Percentiles rank a stretch among this genome's conserved stretches.
Evolutionary conservation across 2,797 vertebrate genomes (phyloP).

Genomic region (Darevskia nairensis): DNA sequence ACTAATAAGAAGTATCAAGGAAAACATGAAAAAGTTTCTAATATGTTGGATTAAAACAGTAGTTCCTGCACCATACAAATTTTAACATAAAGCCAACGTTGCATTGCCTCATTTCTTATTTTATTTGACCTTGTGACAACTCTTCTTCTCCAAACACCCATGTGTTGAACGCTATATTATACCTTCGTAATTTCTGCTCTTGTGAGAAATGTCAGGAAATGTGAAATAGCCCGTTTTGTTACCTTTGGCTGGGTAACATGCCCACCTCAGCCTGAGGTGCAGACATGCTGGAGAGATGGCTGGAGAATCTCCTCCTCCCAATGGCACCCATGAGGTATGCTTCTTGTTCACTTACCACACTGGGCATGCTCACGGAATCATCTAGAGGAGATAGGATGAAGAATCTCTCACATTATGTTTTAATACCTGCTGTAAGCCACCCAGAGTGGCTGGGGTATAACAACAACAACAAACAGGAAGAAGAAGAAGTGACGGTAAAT

Average conservation of each 20-base stretch:
- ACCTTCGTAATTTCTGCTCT: constrained; percentile 47
- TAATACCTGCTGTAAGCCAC: too few species aligned
- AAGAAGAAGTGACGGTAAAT: too few species aligned
- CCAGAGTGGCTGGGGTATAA: too few species aligned
- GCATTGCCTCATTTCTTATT: not conserved
- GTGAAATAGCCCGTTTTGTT: constrained; percentile 69
- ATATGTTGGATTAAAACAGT: not conserved
- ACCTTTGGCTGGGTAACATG: constrained; percentile 99
- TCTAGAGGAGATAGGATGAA: constrained; percentile 76
- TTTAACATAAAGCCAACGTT: not conserved
- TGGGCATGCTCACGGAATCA: constrained; percentile 97
- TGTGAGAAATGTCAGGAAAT: constrained; percentile 42
- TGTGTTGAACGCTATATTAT: not conserved
- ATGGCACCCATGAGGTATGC: constrained; percentile 89
- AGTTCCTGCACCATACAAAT: not conserved
- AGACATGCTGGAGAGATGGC: constrained; percentile 90
- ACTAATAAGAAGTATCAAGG: not conserved
- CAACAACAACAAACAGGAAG: too few species aligned
- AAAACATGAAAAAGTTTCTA: not conserved
- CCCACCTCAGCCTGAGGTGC: constrained; percentile 87
- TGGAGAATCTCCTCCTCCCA: constrained; percentile 94
- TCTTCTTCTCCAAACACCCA: not conserved
- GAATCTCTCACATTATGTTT: not conserved
- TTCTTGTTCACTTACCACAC: constrained; percentile 98
- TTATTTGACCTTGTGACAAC: not conserved